Conservation (phyloP, 2,888 invertebrate genomes). For the Diadegma fenestrale region DNA sequence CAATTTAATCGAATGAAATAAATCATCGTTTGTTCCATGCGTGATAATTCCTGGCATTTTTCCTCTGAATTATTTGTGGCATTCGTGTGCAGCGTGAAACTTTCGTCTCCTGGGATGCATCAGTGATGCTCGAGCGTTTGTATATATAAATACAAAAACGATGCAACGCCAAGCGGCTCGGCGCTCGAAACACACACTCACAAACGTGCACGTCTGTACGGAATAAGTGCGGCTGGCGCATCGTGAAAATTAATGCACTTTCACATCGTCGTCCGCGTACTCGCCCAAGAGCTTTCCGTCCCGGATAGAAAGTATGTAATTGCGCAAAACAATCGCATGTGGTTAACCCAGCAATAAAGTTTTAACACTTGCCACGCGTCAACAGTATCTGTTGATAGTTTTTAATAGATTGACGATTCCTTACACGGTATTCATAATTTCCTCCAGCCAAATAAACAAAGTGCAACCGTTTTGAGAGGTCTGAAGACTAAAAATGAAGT, state of each 20-base stretch:
- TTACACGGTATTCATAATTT: background rate
- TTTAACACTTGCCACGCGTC: slow-evolving; percentile 53
- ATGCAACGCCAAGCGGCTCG: slow-evolving; percentile 56
- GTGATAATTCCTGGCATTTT: slow-evolving; percentile 11
- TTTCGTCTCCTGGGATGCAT: slow-evolving; percentile 65
- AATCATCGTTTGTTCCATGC: background rate
- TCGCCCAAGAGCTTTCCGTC: slow-evolving; percentile 68
- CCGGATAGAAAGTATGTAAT: slow-evolving; percentile 72
- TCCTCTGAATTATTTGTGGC: slow-evolving; percentile 36
- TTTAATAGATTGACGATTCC: slow-evolving; percentile 17
- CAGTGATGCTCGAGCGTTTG: slow-evolving; percentile 38
- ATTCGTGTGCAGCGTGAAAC: slow-evolving; percentile 47
- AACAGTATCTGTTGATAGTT: slow-evolving; percentile 58
- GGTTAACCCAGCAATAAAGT: slow-evolving; percentile 51
- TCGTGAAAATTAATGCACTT: slow-evolving; percentile 75
- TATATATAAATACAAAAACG: slow-evolving; percentile 37
- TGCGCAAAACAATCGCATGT: slow-evolving; percentile 69
- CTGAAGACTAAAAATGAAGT: background rate
- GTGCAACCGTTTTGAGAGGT: background rate
- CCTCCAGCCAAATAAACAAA: background rate
- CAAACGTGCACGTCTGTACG: background rate
- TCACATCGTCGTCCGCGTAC: slow-evolving; percentile 70
- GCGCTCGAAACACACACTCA: slow-evolving; percentile 4
- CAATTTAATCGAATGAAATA: slow-evolving; percentile 3
- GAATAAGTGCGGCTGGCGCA: slow-evolving; percentile 42